phyloP scores from a whole-genome alignment of 2,888 invertebrate genomes.

The Sinohyriopsis cumingii region DNA sequence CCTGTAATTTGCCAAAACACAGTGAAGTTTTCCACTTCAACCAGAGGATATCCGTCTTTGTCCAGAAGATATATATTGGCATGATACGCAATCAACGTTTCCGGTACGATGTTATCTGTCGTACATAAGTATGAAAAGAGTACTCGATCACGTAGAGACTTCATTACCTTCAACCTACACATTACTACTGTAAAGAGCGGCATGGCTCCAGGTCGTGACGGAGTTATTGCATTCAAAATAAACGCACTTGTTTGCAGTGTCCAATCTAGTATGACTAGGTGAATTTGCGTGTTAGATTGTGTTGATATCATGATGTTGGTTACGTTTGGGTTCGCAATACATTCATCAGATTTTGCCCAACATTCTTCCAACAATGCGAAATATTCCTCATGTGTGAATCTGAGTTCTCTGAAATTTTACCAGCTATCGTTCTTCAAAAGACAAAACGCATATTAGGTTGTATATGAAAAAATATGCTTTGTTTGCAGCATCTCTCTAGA shows the following conservation, averaged over 20 bases:
- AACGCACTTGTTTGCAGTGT: constrained; percentile 4
- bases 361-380: constrained; percentile 2
- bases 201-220: background rate
- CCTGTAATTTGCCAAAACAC: background rate
- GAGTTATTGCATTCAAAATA: background rate
- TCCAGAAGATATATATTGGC: background rate
- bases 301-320: background rate
- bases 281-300: constrained; percentile 1
- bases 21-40: background rate
- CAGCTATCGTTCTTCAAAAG: background rate
- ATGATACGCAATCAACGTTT: constrained; percentile 2
- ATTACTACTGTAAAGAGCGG: background rate
- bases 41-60: too few species aligned
- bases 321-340: background rate
- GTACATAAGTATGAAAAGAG: background rate
- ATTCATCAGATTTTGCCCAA: background rate
- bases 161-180: background rate
- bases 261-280: constrained; percentile 12
- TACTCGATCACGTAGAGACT: background rate
- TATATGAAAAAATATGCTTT: background rate
- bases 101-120: background rate
- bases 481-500: too few species aligned
- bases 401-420: background rate
- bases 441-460: background rate
- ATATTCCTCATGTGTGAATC: constrained; percentile 2